These are phyloP conservation scores for pig (Sus scrofa) DNA, from an alignment of 2,113 vertebrate species.

Conservation along the genomic window T2T-Sscrofa CM000821.6:19512001-19512500, in stretches of 20 bases:
- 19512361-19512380: background rate
- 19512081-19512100: background rate
- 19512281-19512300: background rate
- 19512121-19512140: background rate
- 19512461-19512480: background rate
- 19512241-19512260: background rate
- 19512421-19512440: background rate
- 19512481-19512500: background rate
- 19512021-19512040: background rate
- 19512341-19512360: background rate
- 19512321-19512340: background rate
- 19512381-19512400: background rate
- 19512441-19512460: background rate
- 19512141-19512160: background rate
- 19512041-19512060: background rate
- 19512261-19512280: background rate
- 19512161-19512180: background rate
- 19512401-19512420: background rate
- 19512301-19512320: background rate
- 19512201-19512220: background rate
- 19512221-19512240: background rate
- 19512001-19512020: background rate
- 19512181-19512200: background rate
- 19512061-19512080: background rate
- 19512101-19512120: background rate